Conservation (phyloP, 1,140 invertebrate genomes). For the Halictus rubicundus region DNA sequence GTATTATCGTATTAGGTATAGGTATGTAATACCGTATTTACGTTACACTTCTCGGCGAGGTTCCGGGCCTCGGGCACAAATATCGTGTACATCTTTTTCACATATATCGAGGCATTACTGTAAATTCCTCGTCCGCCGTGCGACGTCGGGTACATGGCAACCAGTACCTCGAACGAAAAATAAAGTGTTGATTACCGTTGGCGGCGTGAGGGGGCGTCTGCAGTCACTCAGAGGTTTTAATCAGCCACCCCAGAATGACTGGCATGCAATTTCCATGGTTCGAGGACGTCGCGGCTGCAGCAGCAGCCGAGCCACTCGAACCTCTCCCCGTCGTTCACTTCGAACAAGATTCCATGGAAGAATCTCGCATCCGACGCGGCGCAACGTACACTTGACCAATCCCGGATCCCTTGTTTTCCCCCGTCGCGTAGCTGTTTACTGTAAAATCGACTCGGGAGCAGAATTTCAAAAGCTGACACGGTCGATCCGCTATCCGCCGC, state of each 20-base stretch:
- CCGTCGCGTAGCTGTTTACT: conserved; percentile 1
- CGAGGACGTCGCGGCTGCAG: neutral
- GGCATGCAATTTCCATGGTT: conserved; percentile 35
- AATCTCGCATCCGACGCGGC: conserved; percentile 9
- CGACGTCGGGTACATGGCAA: too few relatives aligned
- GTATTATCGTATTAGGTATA: too few relatives aligned
- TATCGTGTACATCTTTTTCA: too few relatives aligned
- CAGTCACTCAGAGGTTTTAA: conserved; percentile 10
- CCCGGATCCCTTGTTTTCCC: conserved; percentile 53
- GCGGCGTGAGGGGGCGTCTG: neutral
- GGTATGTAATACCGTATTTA: too few relatives aligned
- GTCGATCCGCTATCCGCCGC: conserved; percentile 54
- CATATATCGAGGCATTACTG: too few relatives aligned
- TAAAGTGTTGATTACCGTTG: too few relatives aligned
- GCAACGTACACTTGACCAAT: conserved; percentile 30
- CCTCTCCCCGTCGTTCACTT: neutral
- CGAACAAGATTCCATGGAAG: conserved; percentile 14
- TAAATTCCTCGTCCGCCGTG: too few relatives aligned
- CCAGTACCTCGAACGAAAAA: too few relatives aligned
- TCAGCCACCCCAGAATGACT: conserved; percentile 23
- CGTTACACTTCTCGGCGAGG: too few relatives aligned
- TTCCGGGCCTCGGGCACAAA: too few relatives aligned
- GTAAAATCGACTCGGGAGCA: conserved; percentile 52
- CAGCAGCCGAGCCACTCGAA: neutral
- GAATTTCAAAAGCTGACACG: conserved; percentile 58